These are phyloP conservation scores for Montipora capricornis DNA, from an alignment of 64 coral and sea anemone genomes.

Conservation along the genomic window DNA sequence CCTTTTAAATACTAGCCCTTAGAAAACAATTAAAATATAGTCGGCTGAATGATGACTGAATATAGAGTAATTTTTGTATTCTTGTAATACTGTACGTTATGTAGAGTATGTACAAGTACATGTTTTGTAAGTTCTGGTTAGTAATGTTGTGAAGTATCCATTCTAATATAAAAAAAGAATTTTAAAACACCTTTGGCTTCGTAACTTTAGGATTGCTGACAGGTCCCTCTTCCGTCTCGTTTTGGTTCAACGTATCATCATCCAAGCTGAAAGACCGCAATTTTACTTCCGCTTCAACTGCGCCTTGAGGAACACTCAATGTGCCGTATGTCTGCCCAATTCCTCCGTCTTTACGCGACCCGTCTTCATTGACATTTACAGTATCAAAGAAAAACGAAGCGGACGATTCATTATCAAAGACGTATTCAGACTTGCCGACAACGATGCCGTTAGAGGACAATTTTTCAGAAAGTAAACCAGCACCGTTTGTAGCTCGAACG, in stretches of 20 bases:
- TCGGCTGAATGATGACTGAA: too few species aligned
- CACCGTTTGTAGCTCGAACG: slow-evolving; percentile 88
- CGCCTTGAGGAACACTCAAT: slow-evolving; percentile 88
- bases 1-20: too few species aligned
- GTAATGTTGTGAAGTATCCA: too few species aligned
- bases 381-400: too few species aligned
- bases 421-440: slow-evolving; percentile 93
- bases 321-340: slow-evolving; percentile 93
- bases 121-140: too few species aligned
- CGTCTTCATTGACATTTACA: slow-evolving; percentile 33
- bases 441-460: slow-evolving; percentile 85
- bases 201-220: slow-evolving; percentile 68
- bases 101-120: too few species aligned
- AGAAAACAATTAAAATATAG: too few species aligned
- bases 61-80: too few species aligned
- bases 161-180: too few species aligned
- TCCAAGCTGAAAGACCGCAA: slow-evolving; percentile 84
- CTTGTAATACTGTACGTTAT: too few species aligned
- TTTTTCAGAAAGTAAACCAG: slow-evolving; percentile 85
- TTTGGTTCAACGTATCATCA: slow-evolving; percentile 49
- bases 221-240: slow-evolving; percentile 73
- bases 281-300: slow-evolving; percentile 76
- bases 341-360: slow-evolving; percentile 76
- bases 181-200: slow-evolving; percentile 88
- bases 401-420: slow-evolving; percentile 76